A percentile compares a stretch with the other conserved stretches of the same genome.
Evolutionary conservation across 1,140 invertebrate species (phyloP).

Genomic region (Nautilus pompilius): DNA sequence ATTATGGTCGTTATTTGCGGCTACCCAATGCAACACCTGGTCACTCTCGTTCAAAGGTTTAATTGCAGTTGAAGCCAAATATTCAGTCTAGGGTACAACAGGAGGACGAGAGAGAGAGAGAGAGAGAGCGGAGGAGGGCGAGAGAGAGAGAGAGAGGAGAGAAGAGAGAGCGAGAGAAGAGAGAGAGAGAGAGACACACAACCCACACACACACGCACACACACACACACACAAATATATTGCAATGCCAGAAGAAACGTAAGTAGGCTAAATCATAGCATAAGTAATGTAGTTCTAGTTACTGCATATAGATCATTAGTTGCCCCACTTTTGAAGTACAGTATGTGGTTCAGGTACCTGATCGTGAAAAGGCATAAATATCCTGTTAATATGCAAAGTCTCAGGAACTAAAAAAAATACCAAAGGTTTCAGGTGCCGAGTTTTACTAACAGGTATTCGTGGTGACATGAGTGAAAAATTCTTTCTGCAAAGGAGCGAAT

Average conservation of each 20-base stretch:
- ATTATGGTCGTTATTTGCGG: too few species aligned
- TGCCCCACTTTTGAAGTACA: too few species aligned
- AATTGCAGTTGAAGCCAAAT: not conserved
- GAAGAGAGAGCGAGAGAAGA: not conserved
- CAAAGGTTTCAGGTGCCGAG: too few species aligned
- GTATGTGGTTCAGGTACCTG: too few species aligned
- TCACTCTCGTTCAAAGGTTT: too few species aligned
- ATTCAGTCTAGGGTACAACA: not conserved
- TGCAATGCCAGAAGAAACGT: slow-evolving; percentile 4
- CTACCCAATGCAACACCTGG: too few species aligned
- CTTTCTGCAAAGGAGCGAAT: too few species aligned
- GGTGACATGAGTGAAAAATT: too few species aligned
- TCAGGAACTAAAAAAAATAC: too few species aligned
- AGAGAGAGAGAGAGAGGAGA: slow-evolving; percentile 11
- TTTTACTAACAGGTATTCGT: too few species aligned
- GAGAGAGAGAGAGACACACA: not conserved
- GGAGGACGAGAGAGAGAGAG: slow-evolving; percentile 5
- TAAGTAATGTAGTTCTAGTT: slow-evolving; percentile 1
- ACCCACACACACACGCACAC: not conserved
- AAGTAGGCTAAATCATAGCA: slow-evolving; percentile 3
- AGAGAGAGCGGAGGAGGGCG: slow-evolving; percentile 8
- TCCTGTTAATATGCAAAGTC: too few species aligned
- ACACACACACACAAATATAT: not conserved
- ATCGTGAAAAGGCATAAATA: too few species aligned
- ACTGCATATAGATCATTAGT: not conserved